Evolutionary conservation across 2,797 vertebrate species (phyloP).

Genomic region (Limosa lapponica): DNA sequence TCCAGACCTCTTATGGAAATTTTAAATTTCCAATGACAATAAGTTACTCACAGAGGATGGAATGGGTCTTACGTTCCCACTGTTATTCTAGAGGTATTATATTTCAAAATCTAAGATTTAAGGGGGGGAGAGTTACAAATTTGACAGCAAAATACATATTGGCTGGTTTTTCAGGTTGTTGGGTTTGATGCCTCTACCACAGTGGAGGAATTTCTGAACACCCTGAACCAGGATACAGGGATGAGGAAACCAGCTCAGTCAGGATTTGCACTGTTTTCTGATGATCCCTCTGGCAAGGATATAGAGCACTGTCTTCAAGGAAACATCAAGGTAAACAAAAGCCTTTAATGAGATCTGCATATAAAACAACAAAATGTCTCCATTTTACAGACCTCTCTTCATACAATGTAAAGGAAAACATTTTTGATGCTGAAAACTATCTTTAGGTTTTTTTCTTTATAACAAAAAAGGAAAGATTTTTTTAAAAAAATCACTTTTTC

Average conservation of each 20-base stretch:
- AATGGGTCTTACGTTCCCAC: not conserved
- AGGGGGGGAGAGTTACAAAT: not conserved
- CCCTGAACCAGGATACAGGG: constrained; percentile 92
- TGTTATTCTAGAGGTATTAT: not conserved
- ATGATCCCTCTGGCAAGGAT: constrained; percentile 92
- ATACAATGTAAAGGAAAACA: not conserved
- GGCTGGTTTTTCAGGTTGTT: constrained; percentile 85
- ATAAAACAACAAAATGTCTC: not conserved
- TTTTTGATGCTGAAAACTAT: not conserved
- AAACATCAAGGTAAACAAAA: constrained; percentile 88
- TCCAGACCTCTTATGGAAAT: not conserved
- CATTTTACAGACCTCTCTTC: not conserved
- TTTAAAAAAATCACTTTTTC: not conserved
- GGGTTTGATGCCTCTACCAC: constrained; percentile 97
- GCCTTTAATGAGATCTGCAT: not conserved
- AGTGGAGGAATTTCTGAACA: constrained; percentile 96
- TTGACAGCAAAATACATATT: not conserved
- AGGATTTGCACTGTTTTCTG: constrained; percentile 93
- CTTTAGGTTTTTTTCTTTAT: not conserved
- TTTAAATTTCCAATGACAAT: not conserved
- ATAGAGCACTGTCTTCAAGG: constrained; percentile 93
- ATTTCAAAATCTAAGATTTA: not conserved
- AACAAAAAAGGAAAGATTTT: not conserved
- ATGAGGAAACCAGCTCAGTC: constrained; percentile 91
- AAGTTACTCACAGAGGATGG: not conserved